Percentiles rank a stretch among this genome's conserved stretches.
Conservation (phyloP, 2,113 vertebrate genomes). For the Fulmarus glacialis region DNA sequence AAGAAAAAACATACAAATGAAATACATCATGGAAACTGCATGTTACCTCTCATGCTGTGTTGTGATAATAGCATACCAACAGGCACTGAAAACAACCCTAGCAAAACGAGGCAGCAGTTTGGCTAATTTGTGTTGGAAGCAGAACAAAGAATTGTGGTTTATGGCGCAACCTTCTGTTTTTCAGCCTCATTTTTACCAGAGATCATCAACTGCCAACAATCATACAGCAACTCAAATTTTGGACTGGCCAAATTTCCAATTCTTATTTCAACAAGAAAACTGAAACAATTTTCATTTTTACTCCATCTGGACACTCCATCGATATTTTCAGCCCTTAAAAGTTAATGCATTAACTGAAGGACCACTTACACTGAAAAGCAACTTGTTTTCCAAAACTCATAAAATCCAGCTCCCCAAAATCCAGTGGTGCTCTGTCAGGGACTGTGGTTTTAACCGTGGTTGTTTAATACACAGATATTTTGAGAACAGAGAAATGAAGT, state of each 20-base stretch:
- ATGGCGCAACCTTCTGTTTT: background rate
- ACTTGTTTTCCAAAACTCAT: background rate
- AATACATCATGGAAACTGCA: background rate
- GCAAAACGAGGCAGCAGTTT: background rate
- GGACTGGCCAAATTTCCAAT: background rate
- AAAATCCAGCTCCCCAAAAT: background rate
- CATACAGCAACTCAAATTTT: background rate
- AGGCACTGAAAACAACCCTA: background rate
- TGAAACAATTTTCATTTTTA: background rate
- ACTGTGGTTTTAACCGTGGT: accelerated
- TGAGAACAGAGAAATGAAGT: background rate
- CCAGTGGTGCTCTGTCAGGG: background rate
- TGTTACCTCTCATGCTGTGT: accelerated
- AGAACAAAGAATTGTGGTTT: background rate
- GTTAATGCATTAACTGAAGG: background rate
- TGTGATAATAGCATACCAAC: background rate
- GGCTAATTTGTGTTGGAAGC: background rate
- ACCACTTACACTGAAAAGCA: background rate
- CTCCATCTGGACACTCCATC: background rate
- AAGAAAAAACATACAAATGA: background rate
- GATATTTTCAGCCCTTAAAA: background rate
- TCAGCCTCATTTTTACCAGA: background rate
- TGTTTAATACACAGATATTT: background rate
- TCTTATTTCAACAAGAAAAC: background rate
- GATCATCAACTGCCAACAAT: background rate